Evolutionary conservation across 1,140 invertebrate genomes (phyloP).

Genomic region (Cheumatopsyche charites): DNA sequence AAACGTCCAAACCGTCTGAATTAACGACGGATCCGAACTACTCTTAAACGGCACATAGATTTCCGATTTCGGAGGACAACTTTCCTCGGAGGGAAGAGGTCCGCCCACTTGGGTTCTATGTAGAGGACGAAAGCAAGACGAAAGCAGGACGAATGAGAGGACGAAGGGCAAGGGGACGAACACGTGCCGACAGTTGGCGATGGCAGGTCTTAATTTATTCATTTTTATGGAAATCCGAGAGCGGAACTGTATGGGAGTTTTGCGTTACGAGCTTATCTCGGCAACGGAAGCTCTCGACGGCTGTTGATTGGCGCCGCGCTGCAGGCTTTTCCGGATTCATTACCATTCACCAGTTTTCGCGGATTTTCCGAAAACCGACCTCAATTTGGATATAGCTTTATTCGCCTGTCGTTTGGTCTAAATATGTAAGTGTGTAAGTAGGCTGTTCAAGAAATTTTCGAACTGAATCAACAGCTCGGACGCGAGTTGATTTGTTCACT

Average conservation of each 20-base stretch:
- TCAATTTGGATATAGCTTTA: not conserved
- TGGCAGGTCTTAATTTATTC: conserved; percentile 25
- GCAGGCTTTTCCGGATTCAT: conserved; percentile 30
- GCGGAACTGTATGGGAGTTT: not conserved
- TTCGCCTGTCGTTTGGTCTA: not conserved
- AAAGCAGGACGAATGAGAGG: not conserved
- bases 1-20: too few relatives aligned
- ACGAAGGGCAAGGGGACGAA: not conserved
- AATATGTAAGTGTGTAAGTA: not conserved
- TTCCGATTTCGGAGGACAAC: too few relatives aligned
- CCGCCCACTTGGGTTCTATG: too few relatives aligned
- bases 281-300: not conserved
- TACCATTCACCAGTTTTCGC: conserved; percentile 2
- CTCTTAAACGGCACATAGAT: too few relatives aligned
- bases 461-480: too few relatives aligned
- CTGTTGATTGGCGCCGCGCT: conserved; percentile 28
- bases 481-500: too few relatives aligned
- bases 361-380: not conserved
- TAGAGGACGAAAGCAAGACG: not conserved
- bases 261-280: conserved; percentile 18
- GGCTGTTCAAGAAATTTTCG: too few relatives aligned
- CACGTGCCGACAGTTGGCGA: conserved; percentile 10
- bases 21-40: too few relatives aligned
- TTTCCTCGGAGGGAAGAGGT: too few relatives aligned
- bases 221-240: conserved; percentile 24